Evolutionary conservation across 2,113 vertebrate genomes (phyloP).

Genomic region (Malurus melanocephalus): DNA sequence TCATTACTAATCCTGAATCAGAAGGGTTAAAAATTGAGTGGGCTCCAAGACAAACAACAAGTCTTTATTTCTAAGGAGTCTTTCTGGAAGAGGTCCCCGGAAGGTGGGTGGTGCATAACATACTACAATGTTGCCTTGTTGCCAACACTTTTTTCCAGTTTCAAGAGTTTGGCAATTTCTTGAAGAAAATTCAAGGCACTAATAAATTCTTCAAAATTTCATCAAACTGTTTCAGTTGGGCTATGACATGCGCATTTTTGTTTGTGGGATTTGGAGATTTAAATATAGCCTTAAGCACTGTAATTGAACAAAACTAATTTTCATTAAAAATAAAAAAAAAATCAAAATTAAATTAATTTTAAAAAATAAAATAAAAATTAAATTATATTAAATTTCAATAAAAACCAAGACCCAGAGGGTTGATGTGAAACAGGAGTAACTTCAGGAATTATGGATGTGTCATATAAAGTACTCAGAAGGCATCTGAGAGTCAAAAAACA

Average conservation of each 20-base stretch:
- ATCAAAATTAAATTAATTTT: no score
- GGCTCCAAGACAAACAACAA: not conserved
- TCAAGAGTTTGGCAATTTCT: not conserved
- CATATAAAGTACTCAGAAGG: not conserved
- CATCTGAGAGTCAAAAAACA: not conserved
- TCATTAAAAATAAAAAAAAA: no score
- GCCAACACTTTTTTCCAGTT: not conserved
- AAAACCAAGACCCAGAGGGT: not conserved
- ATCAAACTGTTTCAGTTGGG: not conserved
- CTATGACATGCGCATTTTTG: not conserved
- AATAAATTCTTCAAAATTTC: not conserved
- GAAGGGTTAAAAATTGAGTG: not conserved
- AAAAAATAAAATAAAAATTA: no score
- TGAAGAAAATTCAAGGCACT: not conserved
- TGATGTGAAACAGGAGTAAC: not conserved
- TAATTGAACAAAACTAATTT: not conserved
- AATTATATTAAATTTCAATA: not conserved
- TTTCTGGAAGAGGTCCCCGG: not conserved
- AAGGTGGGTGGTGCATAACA: not conserved
- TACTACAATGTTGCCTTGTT: not conserved
- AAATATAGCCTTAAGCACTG: not conserved
- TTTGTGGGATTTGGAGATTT: not conserved
- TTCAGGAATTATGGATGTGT: not conserved
- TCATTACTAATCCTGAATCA: not conserved
- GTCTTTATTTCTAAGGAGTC: not conserved